Evolutionary conservation across 2,113 vertebrate species (phyloP).

Genomic region (Leucosticte australis): DNA sequence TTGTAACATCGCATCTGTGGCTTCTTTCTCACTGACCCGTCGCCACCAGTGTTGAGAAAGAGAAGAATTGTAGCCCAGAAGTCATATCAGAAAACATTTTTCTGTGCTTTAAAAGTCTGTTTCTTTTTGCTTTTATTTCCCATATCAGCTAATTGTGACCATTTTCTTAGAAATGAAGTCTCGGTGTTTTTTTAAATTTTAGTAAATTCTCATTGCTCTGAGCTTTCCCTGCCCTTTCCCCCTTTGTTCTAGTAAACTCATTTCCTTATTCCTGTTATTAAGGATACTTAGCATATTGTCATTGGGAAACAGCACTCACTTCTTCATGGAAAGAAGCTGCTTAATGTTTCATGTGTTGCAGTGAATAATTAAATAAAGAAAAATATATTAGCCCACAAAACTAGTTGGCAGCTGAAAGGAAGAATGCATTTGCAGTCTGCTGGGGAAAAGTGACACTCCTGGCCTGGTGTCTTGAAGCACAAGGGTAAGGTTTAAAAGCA

Average conservation of each 20-base stretch:
- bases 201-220: not conserved
- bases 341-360: slow-evolving; percentile 60
- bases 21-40: not conserved
- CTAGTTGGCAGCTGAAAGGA: slow-evolving; percentile 18
- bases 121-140: not conserved
- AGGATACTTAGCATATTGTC: slow-evolving; percentile 42
- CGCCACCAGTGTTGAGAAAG: rapidly evolving
- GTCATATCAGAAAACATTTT: not conserved
- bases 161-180: not conserved
- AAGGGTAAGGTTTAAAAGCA: slow-evolving; percentile 32
- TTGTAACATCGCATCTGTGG: not conserved
- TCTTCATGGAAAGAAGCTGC: slow-evolving; percentile 36
- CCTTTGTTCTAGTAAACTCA: slow-evolving; percentile 25
- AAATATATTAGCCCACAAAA: slow-evolving; percentile 4
- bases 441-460: slow-evolving; percentile 44
- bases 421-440: slow-evolving; percentile 46
- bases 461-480: slow-evolving; percentile 34
- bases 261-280: slow-evolving; percentile 29
- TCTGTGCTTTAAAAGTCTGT: not conserved
- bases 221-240: not conserved
- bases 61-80: not conserved
- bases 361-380: slow-evolving; percentile 65
- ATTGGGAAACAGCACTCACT: slow-evolving; percentile 18
- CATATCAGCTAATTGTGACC: not conserved
- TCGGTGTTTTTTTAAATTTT: not conserved